Evolutionary conservation across 2,113 vertebrate species (phyloP).

Genomic region (Sciurus niger): DNA sequence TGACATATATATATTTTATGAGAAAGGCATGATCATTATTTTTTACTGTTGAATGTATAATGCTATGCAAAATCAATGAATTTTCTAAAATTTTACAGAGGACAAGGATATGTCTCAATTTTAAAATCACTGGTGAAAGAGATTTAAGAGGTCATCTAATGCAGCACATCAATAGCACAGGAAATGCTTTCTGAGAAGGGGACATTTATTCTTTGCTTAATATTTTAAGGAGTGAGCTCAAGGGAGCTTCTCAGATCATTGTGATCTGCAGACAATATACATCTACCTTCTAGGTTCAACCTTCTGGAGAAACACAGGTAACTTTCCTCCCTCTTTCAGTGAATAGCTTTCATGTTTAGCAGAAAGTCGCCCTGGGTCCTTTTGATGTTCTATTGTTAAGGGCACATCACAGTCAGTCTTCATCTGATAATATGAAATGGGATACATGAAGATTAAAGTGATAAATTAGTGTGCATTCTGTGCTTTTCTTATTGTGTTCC

Average conservation of each 20-base stretch:
- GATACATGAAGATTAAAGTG: no score
- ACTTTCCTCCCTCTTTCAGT: background rate
- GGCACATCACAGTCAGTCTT: background rate
- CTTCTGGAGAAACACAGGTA: background rate
- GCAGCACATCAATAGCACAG: background rate
- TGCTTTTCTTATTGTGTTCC: conserved; percentile 27
- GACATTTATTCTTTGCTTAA: background rate
- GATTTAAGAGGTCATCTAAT: background rate
- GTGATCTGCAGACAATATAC: background rate
- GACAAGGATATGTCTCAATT: background rate
- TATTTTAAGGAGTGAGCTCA: conserved; percentile 14
- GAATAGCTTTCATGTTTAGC: background rate
- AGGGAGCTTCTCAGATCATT: background rate
- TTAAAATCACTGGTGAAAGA: conserved; percentile 26
- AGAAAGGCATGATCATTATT: background rate
- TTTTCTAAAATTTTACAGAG: background rate
- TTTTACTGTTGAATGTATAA: conserved; percentile 13
- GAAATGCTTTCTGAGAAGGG: background rate
- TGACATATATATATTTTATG: background rate
- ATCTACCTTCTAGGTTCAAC: background rate
- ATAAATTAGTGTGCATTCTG: background rate
- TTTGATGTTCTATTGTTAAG: background rate
- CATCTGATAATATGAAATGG: background rate
- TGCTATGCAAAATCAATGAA: conserved; percentile 19
- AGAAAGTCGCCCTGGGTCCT: background rate